phyloP scores from a whole-genome alignment of 2,797 vertebrate genomes.

The Leptodactylus fallax region DNA sequence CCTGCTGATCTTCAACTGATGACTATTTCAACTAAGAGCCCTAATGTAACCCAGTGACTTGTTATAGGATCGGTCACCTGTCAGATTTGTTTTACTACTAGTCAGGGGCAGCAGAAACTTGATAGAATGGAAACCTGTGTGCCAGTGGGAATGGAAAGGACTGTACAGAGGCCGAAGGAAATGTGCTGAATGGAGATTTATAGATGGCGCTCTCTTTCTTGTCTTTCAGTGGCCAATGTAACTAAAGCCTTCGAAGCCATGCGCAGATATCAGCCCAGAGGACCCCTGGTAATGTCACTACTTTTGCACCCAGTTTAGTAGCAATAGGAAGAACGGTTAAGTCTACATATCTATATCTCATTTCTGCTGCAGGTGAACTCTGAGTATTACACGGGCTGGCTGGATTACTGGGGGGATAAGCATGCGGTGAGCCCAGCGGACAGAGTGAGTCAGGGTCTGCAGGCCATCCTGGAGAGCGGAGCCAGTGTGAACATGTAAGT shows the following conservation, averaged over 20 bases:
- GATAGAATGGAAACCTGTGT: not conserved
- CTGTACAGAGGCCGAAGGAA: no score
- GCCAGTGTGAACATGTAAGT: slow-evolving; percentile 94
- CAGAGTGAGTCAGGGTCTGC: slow-evolving; percentile 80
- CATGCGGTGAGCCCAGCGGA: slow-evolving; percentile 78
- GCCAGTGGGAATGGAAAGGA: not conserved
- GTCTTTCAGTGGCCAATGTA: slow-evolving; percentile 81
- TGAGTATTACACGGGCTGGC: slow-evolving; percentile 97
- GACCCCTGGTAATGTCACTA: slow-evolving; percentile 85
- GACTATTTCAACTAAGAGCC: no score
- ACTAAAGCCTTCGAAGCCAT: slow-evolving; percentile 84
- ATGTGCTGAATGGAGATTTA: not conserved
- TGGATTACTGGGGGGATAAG: slow-evolving; percentile 94
- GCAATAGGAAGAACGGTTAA: no score
- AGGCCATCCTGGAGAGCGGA: slow-evolving; percentile 85
- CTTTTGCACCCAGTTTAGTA: no score
- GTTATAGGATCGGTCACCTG: no score
- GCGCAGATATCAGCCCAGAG: slow-evolving; percentile 83
- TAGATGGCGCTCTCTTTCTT: not conserved
- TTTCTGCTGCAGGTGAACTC: slow-evolving; percentile 88
- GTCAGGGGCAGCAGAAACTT: no score
- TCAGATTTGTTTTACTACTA: no score
- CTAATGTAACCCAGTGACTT: no score
- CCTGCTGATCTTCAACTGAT: no score
- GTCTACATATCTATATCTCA: no score